Base-by-base conservation (phyloP, 2,797 vertebrate genomes). In the Syngnathus rostellatus region DNA sequence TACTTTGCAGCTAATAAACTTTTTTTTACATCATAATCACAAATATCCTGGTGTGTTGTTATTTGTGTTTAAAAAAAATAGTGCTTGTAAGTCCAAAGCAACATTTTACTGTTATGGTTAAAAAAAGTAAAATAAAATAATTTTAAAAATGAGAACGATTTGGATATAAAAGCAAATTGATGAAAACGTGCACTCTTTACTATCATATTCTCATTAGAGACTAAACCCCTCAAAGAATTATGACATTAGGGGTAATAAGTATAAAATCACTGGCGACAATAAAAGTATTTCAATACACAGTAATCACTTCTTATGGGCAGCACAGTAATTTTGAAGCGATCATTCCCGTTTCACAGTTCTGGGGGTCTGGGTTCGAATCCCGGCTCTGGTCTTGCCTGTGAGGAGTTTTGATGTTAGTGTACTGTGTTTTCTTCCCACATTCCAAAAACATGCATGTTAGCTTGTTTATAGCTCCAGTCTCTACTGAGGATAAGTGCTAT, bases 11-110 rank as follows among this genome's bases (percentile, higher is more conserved):
- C 94, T 93, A 94, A 94, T 93, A 92, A 93, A 94, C 92, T 89
- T 89, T 97, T 95, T 48, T 95, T 94, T 95, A 92, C 92, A 92
- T 93, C 91, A 94, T 93, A 91, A 93, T 94, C 94, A 96, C 91
- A 94, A 92, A 93, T 92, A 94, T 91, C 91, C 88, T 85, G 87
- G 89, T 90, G 93, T 86, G 86, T 87, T 85, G 86, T 87, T 85
- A 89, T 89, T 85, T 80, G 85, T 71, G 66, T 69, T 67, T 74
- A 69, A 75, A 83, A 70, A 79, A 83, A 85, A 92, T 90, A 86
- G 92, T 87, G 74, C 73, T 76, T 83, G 67, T 81, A 80, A 85
- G 77, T 79, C 75, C 85, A 84, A 89, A 83, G 88, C 83, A 86
- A 89, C 83, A 90, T 80, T 80, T 65, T 78, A 80, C 86, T 87